phyloP scores from a whole-genome alignment of 2,113 vertebrate genomes.

The Caranx ignobilis region DNA sequence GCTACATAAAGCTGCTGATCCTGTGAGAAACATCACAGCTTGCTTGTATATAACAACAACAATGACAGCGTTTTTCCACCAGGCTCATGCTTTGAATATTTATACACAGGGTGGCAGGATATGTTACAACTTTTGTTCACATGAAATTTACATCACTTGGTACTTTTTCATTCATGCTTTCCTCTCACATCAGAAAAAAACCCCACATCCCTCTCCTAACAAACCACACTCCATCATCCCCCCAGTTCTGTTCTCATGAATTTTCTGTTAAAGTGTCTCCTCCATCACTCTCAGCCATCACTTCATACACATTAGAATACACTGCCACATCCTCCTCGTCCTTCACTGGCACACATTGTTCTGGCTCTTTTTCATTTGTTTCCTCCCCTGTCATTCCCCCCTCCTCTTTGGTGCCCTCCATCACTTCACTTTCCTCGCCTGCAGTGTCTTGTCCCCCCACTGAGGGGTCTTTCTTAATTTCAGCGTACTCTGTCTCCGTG shows the following conservation, averaged over 20 bases:
- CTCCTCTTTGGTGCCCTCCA: slow-evolving; percentile 3
- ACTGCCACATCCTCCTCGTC: slow-evolving; percentile 8
- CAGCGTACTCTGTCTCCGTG: slow-evolving; percentile 76
- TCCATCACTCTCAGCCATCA: not conserved
- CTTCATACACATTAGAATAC: slow-evolving; percentile 43
- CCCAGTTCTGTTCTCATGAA: not conserved
- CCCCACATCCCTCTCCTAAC: not conserved
- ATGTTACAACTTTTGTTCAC: too few species aligned
- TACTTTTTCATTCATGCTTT: not conserved
- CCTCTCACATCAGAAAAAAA: not conserved
- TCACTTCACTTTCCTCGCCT: not conserved
- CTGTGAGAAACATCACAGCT: not conserved
- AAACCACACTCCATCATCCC: not conserved
- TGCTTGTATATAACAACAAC: not conserved
- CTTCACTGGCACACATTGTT: not conserved
- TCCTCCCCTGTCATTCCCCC: not conserved
- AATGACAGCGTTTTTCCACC: not conserved
- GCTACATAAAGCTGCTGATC: not conserved
- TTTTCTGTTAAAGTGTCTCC: not conserved
- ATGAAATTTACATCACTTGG: too few species aligned
- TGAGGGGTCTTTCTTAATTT: slow-evolving; percentile 61
- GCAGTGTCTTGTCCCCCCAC: not conserved
- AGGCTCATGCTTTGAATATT: not conserved
- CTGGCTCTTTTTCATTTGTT: not conserved
- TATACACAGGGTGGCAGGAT: not conserved